A percentile compares a stretch with the other conserved stretches of the same genome.
Evolutionary conservation across 2,113 vertebrate species (phyloP).

Genomic region (Hymenochirus boettgeri): DNA sequence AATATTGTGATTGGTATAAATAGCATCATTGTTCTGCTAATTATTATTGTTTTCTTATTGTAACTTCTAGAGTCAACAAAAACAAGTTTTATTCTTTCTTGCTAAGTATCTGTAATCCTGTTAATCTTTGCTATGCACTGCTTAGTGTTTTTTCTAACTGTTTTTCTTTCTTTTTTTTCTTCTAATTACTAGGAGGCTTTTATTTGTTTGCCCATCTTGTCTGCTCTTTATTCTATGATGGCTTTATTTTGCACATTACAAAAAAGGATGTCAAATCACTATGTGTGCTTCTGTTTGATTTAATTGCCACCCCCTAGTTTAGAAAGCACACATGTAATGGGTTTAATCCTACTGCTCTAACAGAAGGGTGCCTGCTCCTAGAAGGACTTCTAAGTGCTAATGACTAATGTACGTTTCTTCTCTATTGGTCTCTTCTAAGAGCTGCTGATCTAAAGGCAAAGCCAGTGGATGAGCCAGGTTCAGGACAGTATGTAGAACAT

Average conservation of each 20-base stretch:
- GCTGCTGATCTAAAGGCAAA: conserved; percentile 30
- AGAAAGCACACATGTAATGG: conserved; percentile 29
- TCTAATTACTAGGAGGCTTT: background rate
- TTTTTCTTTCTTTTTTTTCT: too few species aligned
- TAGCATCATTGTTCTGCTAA: too few species aligned
- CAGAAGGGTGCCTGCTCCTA: conserved; percentile 63
- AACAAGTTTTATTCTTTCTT: too few species aligned
- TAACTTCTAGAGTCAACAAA: too few species aligned
- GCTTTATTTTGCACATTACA: conserved; percentile 4
- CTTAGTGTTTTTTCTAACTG: background rate
- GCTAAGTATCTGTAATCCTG: too few species aligned
- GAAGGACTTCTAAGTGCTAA: conserved; percentile 72
- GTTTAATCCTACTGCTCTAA: conserved; percentile 52
- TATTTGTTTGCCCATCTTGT: background rate
- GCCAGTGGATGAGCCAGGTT: conserved; percentile 48
- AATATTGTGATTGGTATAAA: too few species aligned
- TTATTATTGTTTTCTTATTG: background rate
- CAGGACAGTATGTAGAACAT: conserved; percentile 59
- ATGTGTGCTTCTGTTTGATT: conserved; percentile 19
- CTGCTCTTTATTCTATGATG: background rate
- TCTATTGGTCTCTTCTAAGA: conserved; percentile 42
- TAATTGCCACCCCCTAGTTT: conserved; percentile 35
- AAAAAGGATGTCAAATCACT: conserved; percentile 6
- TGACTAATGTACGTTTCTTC: conserved; percentile 67
- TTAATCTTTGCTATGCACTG: too few species aligned